Conservation (phyloP, 2,888 invertebrate species). For the Chalcosyrphus nemorum region DNA sequence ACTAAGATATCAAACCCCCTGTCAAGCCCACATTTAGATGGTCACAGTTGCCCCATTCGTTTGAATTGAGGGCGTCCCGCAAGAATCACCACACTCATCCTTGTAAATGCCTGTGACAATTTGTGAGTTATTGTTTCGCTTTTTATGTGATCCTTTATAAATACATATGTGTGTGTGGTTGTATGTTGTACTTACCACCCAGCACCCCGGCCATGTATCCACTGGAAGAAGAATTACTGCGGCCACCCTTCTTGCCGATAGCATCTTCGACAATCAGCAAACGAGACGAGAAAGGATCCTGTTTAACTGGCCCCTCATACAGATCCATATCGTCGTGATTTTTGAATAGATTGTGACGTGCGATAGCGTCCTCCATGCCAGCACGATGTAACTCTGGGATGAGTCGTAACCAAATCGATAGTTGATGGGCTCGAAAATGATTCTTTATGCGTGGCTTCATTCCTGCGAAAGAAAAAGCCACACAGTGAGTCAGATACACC, state of each 20-base stretch:
- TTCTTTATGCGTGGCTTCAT: slow-evolving; percentile 95
- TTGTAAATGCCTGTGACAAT: slow-evolving; percentile 36
- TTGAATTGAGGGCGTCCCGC: slow-evolving; percentile 20
- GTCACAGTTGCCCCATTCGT: slow-evolving; percentile 32
- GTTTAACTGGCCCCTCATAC: slow-evolving; percentile 94
- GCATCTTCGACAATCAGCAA: slow-evolving; percentile 80
- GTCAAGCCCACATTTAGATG: background rate
- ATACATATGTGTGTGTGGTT: background rate
- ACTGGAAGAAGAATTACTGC: slow-evolving; percentile 76
- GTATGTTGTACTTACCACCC: slow-evolving; percentile 78
- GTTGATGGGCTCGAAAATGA: slow-evolving; percentile 96
- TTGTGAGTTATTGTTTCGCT: slow-evolving; percentile 34
- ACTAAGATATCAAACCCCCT: background rate
- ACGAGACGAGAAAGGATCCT: slow-evolving; percentile 87
- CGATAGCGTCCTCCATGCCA: slow-evolving; percentile 94
- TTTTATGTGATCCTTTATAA: slow-evolving; percentile 49
- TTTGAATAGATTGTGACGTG: slow-evolving; percentile 93
- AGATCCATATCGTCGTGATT: slow-evolving; percentile 94
- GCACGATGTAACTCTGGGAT: slow-evolving; percentile 95
- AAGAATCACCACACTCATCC: slow-evolving; percentile 16
- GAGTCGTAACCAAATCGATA: slow-evolving; percentile 96
- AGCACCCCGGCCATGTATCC: slow-evolving; percentile 79
- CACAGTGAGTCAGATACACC: slow-evolving; percentile 68
- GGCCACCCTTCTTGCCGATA: slow-evolving; percentile 79
- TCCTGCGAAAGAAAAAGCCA: slow-evolving; percentile 84